A percentile compares a stretch with the other conserved stretches of the same genome.
Evolutionary conservation across 2,113 vertebrate genomes (phyloP).

Genomic region (Kryptolebias marmoratus): DNA sequence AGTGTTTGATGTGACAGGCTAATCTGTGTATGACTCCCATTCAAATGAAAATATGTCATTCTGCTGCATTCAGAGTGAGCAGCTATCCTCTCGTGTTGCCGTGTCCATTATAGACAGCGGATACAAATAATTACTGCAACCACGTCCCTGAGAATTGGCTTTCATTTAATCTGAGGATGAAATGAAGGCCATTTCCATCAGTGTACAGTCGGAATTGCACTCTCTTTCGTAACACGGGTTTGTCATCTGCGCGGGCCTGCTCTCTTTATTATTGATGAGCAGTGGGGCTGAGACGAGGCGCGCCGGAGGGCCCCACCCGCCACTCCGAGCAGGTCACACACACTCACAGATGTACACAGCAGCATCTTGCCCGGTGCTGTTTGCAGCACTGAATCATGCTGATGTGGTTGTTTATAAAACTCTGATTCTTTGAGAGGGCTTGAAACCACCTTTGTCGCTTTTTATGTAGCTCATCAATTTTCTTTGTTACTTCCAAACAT

Average conservation of each 20-base stretch:
- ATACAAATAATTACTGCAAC: slow-evolving; percentile 45
- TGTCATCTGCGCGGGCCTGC: slow-evolving; percentile 19
- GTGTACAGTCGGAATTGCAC: neutral
- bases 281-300: slow-evolving; percentile 35
- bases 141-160: slow-evolving; percentile 52
- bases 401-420: slow-evolving; percentile 28
- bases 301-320: slow-evolving; percentile 15
- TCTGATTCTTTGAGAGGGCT: slow-evolving; percentile 6
- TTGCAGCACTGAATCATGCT: slow-evolving; percentile 27
- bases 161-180: slow-evolving; percentile 21
- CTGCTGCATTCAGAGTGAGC: neutral
- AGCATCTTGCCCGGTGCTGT: slow-evolving; percentile 14
- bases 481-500: slow-evolving; percentile 2
- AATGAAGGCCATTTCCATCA: neutral
- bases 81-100: neutral
- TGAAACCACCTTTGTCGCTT: neutral
- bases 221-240: slow-evolving; percentile 25
- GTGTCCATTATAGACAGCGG: slow-evolving; percentile 11
- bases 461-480: neutral
- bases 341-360: slow-evolving; percentile 1
- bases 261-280: slow-evolving; percentile 70
- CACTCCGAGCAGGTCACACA: slow-evolving; percentile 2
- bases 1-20: neutral
- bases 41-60: slow-evolving; percentile 18
- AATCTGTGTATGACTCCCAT: slow-evolving; percentile 38